A percentile compares a stretch with the other conserved stretches of the same genome.
phyloP scores from a whole-genome alignment of 2,888 invertebrate species.

The Cosmorhoe ocellata region DNA sequence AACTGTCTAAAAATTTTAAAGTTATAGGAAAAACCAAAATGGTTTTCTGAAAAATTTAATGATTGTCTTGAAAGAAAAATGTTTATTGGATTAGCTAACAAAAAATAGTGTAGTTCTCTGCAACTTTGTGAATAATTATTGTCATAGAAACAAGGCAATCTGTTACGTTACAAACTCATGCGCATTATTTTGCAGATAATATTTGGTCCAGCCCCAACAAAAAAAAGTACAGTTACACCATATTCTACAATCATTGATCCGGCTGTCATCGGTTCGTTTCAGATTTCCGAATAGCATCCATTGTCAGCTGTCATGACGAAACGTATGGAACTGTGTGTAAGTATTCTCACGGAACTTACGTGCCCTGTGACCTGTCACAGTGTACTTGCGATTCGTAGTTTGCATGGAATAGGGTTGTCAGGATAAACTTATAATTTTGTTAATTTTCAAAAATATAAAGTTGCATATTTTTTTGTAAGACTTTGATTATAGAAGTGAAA shows the following conservation, averaged over 20 bases:
- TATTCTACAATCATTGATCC: constrained; percentile 26
- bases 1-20: no score
- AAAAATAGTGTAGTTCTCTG: no score
- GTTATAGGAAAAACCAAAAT: no score
- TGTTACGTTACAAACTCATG: no score
- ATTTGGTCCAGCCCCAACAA: constrained; percentile 7
- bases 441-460: no score
- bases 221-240: not conserved
- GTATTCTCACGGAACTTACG: constrained; percentile 67
- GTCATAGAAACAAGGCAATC: no score
- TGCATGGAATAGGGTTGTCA: constrained; percentile 26
- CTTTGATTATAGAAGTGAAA: no score
- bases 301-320: constrained; percentile 45
- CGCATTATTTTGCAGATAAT: not conserved
- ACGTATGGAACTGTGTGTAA: constrained; percentile 9
- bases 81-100: no score
- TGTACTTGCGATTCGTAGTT: constrained; percentile 17
- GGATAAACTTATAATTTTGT: not conserved
- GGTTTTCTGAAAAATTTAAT: no score
- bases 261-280: constrained; percentile 40
- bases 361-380: constrained; percentile 42
- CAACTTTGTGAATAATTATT: no score
- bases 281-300: constrained; percentile 22
- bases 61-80: no score
- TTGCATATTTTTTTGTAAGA: no score